Base-by-base conservation (phyloP, 2,797 vertebrate species). In the Xerus rutilus region DNA sequence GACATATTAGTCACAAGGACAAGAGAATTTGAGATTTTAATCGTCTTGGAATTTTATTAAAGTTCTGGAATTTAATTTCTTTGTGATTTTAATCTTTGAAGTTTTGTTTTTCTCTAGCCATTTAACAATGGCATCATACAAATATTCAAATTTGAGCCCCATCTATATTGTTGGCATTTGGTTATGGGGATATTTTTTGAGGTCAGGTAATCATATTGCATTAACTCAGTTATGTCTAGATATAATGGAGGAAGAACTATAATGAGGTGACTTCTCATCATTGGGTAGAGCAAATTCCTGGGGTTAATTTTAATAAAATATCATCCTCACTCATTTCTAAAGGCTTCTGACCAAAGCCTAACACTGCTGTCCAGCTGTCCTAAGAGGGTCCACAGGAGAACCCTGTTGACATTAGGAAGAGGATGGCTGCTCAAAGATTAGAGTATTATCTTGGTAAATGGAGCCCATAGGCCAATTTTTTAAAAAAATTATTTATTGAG, bases 71-170 rank as follows among this genome's bases (percentile, higher is more conserved):
- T 94, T 94, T 94, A 92, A 90, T 96, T 83, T 87, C 43, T 82
- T 92, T 93, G n/a, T 82, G 62, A 83, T 78, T 95, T 88, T 92
- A 88, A 70, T 92, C 30, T 90, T 86, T 86, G 86, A 96, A 85
- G 77, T 93, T 95, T 45, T 45, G 57, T 79, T 85, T 93, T 89
- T 76, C 83, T 39, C n/a, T 59, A 32, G n/a, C 7, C 57, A 73
- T 90, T 35, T 69, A 35, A 14, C 95, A 84, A 92, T 21, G 49
- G 11, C 65, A 54, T 20, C 73, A 28, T 70, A 74, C 28, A 84
- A 14, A 89, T 85, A 79, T 25, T 95, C 59, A 52, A 69, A n/a
- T 59, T n/a, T 35, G 18, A 35, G 47, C 11, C 8, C 45, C 18
- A 10, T 57, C n/a, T 74, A 43, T 7, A 10, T 69, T 43, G 43